Evolutionary conservation across 2,888 invertebrate species (phyloP), one percentile per base, ranked within the genome.

Genomic region (Cataglyphis livida): DNA sequence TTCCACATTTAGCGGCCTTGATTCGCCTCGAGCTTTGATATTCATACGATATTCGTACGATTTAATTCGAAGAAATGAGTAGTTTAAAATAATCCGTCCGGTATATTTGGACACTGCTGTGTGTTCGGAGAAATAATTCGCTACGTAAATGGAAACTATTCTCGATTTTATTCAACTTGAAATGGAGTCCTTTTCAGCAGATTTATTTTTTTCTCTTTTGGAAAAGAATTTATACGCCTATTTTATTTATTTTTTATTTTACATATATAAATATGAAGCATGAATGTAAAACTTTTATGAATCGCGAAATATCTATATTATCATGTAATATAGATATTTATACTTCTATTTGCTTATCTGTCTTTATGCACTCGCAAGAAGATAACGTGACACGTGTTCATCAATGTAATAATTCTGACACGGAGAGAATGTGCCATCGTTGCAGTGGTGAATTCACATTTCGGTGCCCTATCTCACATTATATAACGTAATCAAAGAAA

Each of bases 41-140:
- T 79, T 79, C 71, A 59, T 51, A 51, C 51, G n/a, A 51, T 51
- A 51, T 44, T 78, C 59, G 59, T 71, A 64, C 44, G 59, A 79
- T 79, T 79, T 79, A 79, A 79, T 71, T 79, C 71, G 78, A 79
- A 71, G 71, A 79, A 79, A 70, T 78, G 78, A 79, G 44, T 71
- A 71, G 78, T 61, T 59, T 57, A 79, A 79, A 79, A 79, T 79
- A 79, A 71, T 79, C 18, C 25, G 71, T 21, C 32, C 71, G 35
- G 21, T 78, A 78, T 71, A 79, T 79, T 71, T 79, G 71, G 71
- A 79, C 28, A 70, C 57, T 70, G 44, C 71, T 70, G 59, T 68
- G 71, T 71, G 71, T 79, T 59, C 48, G 28, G n/a, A n/a, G 18
- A 70, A 59, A 44, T 71, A 35, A 71, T 35, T 44, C 21, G 32